Base-by-base conservation (phyloP, 2,113 vertebrate species). In the Gobio gobio region DNA sequence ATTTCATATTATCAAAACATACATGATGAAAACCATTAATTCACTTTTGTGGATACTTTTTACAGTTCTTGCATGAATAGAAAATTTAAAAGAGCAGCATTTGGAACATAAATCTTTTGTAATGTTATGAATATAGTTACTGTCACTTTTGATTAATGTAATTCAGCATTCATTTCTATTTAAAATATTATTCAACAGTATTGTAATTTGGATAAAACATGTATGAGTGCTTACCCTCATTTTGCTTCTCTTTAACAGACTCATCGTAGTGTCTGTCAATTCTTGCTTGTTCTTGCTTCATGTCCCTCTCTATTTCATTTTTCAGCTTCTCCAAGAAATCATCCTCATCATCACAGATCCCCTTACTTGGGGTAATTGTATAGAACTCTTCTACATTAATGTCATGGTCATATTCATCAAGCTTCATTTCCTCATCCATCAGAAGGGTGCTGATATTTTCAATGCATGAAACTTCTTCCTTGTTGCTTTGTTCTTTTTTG, bases 221-320 rank as follows among this genome's bases (percentile, higher is more conserved):
- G 20, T 13, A 49, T 22, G 6, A 56, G 76, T 20, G 88, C 93
- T 87, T 72, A 94, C 94, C 91, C 63, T 83, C 85, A 86, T 85
- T 70, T 36, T 54, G 82, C 8, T 73, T 63, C 36, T 22, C 89
- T 18, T 78, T 81, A 7, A 89, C 80, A 10, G 81, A 80, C 58
- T 92, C 88, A 24, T 68, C 18, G 5, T 94, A 93, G 84, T 92
- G 92, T 73, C 84, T 77, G 18, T 92, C 86, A 68, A 92, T 94
- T 87, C 93, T 90, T 75, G 91, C 87, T 82, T 91, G 86, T 82
- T 94, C 93, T 33, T 92, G 85, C 33, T 94, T 90, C 92, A 91
- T 92, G 87, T 90, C 91, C 51, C 91, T 89, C 3, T 92, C 88
- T 0, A 92, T 83, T n/a, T 68, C 89, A n/a, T 36, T 83, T 79